Evolutionary conservation across 1,140 invertebrate species (phyloP).

Genomic region (Psilanteris sp.): DNA sequence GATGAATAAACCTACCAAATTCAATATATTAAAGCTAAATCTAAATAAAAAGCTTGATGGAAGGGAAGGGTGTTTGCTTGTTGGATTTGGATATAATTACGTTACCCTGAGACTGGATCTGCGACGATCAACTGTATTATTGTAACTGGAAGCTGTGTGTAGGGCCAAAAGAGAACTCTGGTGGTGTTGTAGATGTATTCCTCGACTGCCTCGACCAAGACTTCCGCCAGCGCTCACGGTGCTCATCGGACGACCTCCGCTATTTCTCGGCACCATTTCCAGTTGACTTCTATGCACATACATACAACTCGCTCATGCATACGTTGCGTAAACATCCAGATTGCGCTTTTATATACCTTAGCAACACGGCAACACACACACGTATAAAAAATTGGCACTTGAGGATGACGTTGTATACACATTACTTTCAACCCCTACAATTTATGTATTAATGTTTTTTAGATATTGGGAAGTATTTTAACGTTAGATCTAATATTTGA

Average conservation of each 20-base stretch:
- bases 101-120: conserved; percentile 79
- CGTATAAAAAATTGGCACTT: conserved; percentile 59
- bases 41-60: conserved; percentile 9
- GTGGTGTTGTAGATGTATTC: conserved; percentile 74
- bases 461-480: too few relatives aligned
- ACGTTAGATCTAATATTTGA: too few relatives aligned
- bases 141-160: conserved; percentile 73
- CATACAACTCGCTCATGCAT: conserved; percentile 75
- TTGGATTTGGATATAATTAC: conserved; percentile 52
- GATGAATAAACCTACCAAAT: too few relatives aligned
- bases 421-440: not conserved
- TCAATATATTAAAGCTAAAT: too few relatives aligned
- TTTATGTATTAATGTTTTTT: too few relatives aligned
- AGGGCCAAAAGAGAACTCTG: conserved; percentile 76
- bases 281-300: conserved; percentile 77
- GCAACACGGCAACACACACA: conserved; percentile 74
- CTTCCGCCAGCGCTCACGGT: conserved; percentile 74
- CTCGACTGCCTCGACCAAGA: conserved; percentile 74
- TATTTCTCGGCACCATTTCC: conserved; percentile 78
- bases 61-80: not conserved
- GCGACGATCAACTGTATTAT: conserved; percentile 75
- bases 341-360: conserved; percentile 67
- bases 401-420: conserved; percentile 25
- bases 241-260: conserved; percentile 74
- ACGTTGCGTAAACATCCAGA: conserved; percentile 62